Evolutionary conservation across 2,888 invertebrate species (phyloP), one percentile per base, ranked within the genome.

Genomic region (Lepetodrilus schrolli): DNA sequence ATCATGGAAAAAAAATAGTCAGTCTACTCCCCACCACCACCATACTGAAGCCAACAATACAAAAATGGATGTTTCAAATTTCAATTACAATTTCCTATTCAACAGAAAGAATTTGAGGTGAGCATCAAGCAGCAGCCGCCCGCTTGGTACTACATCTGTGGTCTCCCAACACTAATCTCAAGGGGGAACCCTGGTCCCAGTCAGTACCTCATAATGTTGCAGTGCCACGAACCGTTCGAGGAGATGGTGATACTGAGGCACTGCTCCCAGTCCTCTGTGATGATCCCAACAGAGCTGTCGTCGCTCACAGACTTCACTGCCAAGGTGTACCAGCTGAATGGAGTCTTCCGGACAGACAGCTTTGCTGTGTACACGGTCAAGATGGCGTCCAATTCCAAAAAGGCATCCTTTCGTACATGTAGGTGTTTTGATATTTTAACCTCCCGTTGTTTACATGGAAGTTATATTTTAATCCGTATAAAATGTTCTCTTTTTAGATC

Each of bases 91-190:
- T n/a, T 58, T 30, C 26, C 2, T 30, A 34, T 3, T n/a, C 10
- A 13, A 23, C 34, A 58, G 58, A 34, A 58, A 13, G 30, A 30
- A 7, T 58, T 58, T 17, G 17, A 23, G 17, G 34, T 58, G 4
- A 34, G 58, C 58, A 58, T 58, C 58, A 58, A 58, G 34, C 58
- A 58, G 17, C 58, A 58, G 30, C 58, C 58, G 13, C 58, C 58
- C 26, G 26, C 58, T 21, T 58, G 58, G 58, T 58, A 58, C 34
- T 58, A 58, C 13, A 34, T 58, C 7, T 58, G 30, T n/a, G 34
- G 34, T 26, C 58, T 58, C n/a, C 58, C 58, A 30, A 58, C 58
- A 17, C 17, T 34, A 8, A 34, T 26, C 26, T 13, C 26, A 7
- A 34, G 17, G 34, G 5, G 17, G 3, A 58, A 58, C 26, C 34